Conservation (phyloP, 2,888 invertebrate genomes). For the Agriopis leucophaearia region DNA sequence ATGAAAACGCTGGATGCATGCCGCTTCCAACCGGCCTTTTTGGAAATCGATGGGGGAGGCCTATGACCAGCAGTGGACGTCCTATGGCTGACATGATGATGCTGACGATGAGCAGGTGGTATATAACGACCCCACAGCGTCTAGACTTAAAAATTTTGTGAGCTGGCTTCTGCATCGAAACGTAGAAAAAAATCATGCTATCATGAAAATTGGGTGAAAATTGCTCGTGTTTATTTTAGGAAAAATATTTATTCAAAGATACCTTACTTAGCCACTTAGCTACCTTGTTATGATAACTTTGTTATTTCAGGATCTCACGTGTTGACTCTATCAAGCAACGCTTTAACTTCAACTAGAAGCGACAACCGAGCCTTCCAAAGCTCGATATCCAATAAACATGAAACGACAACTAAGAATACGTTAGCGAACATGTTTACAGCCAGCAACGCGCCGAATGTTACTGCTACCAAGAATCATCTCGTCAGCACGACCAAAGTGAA, state of each 20-base stretch:
- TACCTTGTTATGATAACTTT: background rate
- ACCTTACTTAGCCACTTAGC: background rate
- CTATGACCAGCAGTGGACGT: too few species aligned
- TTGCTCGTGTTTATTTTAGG: background rate
- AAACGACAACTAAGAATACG: conserved; percentile 61
- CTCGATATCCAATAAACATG: conserved; percentile 58
- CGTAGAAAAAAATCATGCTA: too few species aligned
- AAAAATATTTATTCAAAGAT: background rate
- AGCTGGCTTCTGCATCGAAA: too few species aligned
- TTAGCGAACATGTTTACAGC: conserved; percentile 53
- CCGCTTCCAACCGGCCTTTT: too few species aligned
- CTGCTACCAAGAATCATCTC: conserved; percentile 56
- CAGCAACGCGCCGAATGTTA: conserved; percentile 55
- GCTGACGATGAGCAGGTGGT: too few species aligned
- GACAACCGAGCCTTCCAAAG: conserved; percentile 68
- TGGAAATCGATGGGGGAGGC: too few species aligned
- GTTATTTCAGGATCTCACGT: conserved; percentile 53
- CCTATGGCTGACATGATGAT: too few species aligned
- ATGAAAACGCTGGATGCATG: too few species aligned
- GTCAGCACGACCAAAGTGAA: conserved; percentile 70
- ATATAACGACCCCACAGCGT: too few species aligned
- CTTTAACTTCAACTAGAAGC: conserved; percentile 55
- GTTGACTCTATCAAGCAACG: conserved; percentile 51
- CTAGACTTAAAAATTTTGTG: too few species aligned
- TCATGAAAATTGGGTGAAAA: too few species aligned